Evolutionary conservation across 2,797 vertebrate genomes (phyloP), one percentile per base, ranked within the genome.

Genomic region (Aeoliscus strigatus): DNA sequence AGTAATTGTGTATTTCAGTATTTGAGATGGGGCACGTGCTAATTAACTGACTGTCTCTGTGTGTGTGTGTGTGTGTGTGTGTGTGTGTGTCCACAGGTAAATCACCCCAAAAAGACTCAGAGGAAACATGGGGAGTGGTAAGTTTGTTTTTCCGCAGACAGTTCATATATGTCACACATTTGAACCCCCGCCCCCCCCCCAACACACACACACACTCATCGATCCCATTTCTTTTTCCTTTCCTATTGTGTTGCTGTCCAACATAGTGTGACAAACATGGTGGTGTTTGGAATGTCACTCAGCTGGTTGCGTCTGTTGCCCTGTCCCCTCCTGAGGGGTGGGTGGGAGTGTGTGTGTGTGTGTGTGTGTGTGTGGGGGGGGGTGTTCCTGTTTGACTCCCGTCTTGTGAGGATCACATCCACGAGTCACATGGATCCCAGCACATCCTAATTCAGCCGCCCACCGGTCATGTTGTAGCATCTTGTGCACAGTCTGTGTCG

Each of bases 61-160:
- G n/a, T n/a, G n/a, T n/a, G n/a, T 53, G 6, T 33, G 5, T 3
- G 12, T 34, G 48, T 38, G 50, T 38, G 14, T 48, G 10, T 73
- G 33, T 73, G 61, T 62, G 21, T 1, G 30, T 50, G 62, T 39
- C 14, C 42, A 3, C 70, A 84, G 82, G 64, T 55, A 61, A 61
- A 24, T 14, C 42, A 36, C 27, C 60, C 64, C 26, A 27, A 53
- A 56, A 60, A 55, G 63, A 60, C 47, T 29, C 6, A 17, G 49
- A 66, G 80, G 72, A 58, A 75, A 40, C 65, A 86, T 86, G 84
- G 77, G 77, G 53, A 80, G 65, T 62, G 82, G 83, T 86, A 24
- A 74, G 82, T 82, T 38, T 39, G 28, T 8, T 31, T 15, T 2
- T 8, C 14, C 12, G 14, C 9, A 27, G 5, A 4, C 34, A 23